Conservation (phyloP, 2,113 vertebrate species). For the Talpa occidentalis region DNA sequence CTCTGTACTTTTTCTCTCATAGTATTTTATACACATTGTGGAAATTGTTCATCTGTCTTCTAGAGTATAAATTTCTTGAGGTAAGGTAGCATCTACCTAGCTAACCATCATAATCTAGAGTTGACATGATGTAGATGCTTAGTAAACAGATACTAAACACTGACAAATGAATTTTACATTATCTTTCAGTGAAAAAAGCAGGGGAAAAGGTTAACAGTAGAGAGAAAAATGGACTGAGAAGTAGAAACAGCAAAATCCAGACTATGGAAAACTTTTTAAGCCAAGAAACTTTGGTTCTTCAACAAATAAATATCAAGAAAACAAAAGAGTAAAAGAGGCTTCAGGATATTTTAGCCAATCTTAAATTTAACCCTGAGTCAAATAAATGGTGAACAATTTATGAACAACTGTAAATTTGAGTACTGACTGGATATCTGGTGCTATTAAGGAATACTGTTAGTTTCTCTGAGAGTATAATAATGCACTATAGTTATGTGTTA, state of each 20-base stretch:
- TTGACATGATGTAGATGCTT: background rate
- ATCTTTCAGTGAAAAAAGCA: background rate
- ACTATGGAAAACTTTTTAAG: background rate
- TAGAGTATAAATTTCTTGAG: background rate
- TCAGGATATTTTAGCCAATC: slow-evolving; percentile 3
- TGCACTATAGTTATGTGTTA: background rate
- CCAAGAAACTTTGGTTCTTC: slow-evolving; percentile 6
- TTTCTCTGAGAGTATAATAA: background rate
- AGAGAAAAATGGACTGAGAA: background rate
- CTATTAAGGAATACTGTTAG: background rate
- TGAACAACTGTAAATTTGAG: background rate
- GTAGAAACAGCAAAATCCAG: background rate
- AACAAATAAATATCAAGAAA: slow-evolving; percentile 9
- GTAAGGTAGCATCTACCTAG: background rate
- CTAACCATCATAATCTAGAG: background rate
- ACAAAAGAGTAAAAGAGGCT: background rate
- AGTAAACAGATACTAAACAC: background rate
- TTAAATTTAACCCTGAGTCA: background rate
- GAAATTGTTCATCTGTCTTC: background rate
- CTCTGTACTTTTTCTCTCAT: background rate
- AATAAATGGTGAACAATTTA: slow-evolving; percentile 51
- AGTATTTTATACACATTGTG: background rate
- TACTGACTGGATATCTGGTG: background rate
- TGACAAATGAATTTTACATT: background rate
- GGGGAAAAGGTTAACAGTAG: background rate